Conservation (phyloP, 2,888 invertebrate genomes). For the Synergus gifuensis region DNA sequence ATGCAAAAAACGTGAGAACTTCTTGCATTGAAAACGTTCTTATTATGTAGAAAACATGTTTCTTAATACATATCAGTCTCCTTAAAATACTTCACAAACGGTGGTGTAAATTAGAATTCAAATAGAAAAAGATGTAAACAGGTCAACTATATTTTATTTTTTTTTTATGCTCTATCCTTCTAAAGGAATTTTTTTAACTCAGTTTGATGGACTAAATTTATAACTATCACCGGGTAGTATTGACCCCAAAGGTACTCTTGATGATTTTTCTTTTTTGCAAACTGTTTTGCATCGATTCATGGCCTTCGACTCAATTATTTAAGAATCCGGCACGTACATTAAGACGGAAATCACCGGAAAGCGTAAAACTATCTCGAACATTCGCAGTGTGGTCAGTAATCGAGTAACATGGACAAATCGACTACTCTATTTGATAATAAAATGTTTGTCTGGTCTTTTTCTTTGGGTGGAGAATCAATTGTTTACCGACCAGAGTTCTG, state of each 20-base stretch:
- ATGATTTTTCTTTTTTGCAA: not conserved
- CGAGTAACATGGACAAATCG: slow-evolving; percentile 2
- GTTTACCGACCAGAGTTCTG: slow-evolving; percentile 17
- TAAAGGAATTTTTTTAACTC: no score
- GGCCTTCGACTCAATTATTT: slow-evolving; percentile 13
- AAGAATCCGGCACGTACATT: not conserved
- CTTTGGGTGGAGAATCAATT: not conserved
- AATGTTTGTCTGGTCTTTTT: not conserved
- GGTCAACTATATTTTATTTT: not conserved
- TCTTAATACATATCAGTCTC: not conserved
- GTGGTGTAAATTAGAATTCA: not conserved
- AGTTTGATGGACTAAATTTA: no score
- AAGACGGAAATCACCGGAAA: slow-evolving; percentile 9
- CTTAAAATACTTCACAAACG: not conserved
- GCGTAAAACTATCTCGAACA: not conserved
- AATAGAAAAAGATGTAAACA: not conserved
- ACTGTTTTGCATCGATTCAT: not conserved
- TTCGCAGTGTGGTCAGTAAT: slow-evolving; percentile 6
- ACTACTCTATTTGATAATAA: not conserved
- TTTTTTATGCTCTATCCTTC: not conserved
- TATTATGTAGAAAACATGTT: not conserved
- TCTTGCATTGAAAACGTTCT: slow-evolving; percentile 2
- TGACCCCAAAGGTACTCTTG: not conserved
- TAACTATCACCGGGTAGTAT: not conserved
- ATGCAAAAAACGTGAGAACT: slow-evolving; percentile 40